Evolutionary conservation across 1,140 invertebrate species (phyloP).

Genomic region (Centruroides sculpturatus): DNA sequence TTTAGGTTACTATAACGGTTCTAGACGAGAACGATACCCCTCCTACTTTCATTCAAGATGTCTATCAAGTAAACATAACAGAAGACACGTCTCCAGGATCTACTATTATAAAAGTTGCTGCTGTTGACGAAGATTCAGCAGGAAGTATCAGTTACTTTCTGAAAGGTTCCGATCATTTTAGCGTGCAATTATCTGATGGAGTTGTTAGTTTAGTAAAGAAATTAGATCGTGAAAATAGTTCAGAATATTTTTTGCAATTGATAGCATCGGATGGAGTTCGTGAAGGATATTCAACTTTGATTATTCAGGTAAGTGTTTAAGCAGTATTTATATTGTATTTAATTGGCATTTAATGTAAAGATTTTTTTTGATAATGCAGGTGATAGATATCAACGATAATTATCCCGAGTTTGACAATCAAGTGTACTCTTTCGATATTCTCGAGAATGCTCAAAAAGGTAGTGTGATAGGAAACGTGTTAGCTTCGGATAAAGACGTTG

Average conservation of each 20-base stretch:
- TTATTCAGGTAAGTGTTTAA: no score
- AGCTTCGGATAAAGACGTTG: slow-evolving; percentile 73
- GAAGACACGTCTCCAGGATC: slow-evolving; percentile 61
- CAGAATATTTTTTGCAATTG: no score
- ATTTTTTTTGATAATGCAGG: no score
- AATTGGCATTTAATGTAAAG: no score
- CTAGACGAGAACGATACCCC: slow-evolving; percentile 57
- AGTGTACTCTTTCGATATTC: slow-evolving; percentile 77
- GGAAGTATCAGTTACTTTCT: slow-evolving; percentile 39
- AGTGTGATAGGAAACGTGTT: slow-evolving; percentile 75
- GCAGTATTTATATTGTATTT: no score
- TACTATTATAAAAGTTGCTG: slow-evolving; percentile 51
- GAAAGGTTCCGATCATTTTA: no score
- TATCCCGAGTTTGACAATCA: slow-evolving; percentile 77
- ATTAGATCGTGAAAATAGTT: no score
- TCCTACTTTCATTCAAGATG: slow-evolving; percentile 58
- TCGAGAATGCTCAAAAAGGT: slow-evolving; percentile 59
- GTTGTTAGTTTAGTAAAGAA: no score
- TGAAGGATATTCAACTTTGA: no score
- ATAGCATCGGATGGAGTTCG: no score
- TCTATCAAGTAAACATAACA: slow-evolving; percentile 61
- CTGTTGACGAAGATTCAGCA: slow-evolving; percentile 63
- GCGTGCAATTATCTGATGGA: no score
- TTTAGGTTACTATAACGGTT: slow-evolving; percentile 51
- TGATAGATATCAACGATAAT: slow-evolving; percentile 76